Percentiles rank a stretch among this genome's conserved stretches.
phyloP scores from a whole-genome alignment of 1,140 invertebrate species.

The Melanaphis sacchari region DNA sequence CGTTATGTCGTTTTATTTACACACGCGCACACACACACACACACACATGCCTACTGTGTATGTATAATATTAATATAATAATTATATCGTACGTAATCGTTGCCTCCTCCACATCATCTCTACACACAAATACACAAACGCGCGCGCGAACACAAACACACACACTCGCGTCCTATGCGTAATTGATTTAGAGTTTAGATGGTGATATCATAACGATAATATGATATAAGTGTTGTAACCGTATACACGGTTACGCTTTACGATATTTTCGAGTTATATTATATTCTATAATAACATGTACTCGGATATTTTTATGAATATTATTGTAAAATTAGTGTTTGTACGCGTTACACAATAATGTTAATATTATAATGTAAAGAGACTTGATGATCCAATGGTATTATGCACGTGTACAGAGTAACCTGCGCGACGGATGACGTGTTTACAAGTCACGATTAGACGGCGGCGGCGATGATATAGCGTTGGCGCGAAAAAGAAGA shows the following conservation, averaged over 20 bases:
- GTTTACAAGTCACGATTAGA: not conserved
- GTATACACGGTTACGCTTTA: not conserved
- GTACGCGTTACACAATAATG: no score
- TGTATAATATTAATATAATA: not conserved
- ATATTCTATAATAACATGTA: no score
- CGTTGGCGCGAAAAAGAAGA: not conserved
- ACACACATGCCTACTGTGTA: not conserved
- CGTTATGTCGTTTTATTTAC: not conserved
- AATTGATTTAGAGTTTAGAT: not conserved
- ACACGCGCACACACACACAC: not conserved
- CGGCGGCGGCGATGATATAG: no score
- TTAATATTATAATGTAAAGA: not conserved
- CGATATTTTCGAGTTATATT: not conserved
- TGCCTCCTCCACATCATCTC: not conserved
- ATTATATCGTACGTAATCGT: not conserved
- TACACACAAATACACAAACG: not conserved
- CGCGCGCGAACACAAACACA: no score
- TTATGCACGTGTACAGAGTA: no score
- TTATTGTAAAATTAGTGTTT: not conserved
- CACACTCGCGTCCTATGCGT: not conserved
- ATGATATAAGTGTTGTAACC: not conserved
- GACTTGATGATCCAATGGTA: not conserved
- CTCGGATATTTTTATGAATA: no score
- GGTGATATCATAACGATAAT: not conserved
- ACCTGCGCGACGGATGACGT: not conserved